Evolutionary conservation across 1,140 invertebrate species (phyloP), one percentile per base, ranked within the genome.

Genomic region (Neodiprion fabricii): DNA sequence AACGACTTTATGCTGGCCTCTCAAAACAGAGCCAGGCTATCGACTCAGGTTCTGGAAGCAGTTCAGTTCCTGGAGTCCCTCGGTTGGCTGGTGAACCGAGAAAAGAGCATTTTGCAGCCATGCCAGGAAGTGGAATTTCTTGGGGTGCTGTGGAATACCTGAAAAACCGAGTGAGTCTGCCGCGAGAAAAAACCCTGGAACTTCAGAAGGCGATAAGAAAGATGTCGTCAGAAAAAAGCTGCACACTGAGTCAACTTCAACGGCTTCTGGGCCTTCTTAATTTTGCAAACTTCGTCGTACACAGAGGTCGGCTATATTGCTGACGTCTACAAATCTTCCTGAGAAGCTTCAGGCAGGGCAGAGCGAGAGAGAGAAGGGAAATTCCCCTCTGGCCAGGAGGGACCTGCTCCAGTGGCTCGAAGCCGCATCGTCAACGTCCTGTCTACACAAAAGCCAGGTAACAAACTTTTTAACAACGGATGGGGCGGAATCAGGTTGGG

Each of bases 1-100:
- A 75, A 82, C 83, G 83, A 84, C 74, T 72, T 84, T 67, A 68
- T 80, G 72, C 10, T 84, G 78, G 69, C 76, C 77, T 77, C 77
- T 75, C 71, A 79, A 78, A 7, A 79, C 82, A 72, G 77, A 75
- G 47, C 74, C 79, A 75, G 75, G 50, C 72, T 83, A 66, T 21
- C 28, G 0, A 10, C 67, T 8, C 77, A 83, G 14, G 68, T 76
- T 14, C 11, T 9, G 28, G 71, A 76, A 23, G 78, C 78, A 17
- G 76, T 83, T 14, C 50, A 82, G 40, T 72, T 79, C 48, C 70
- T 86, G n/a, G 76, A 74, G 67, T 71, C 0, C 10, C 71, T 83
- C 17, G 78, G 78, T 23, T 82, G 79, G 78, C n/a, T 71, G 48
- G 65, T 80, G 14, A 80, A 83, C 40, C 61, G 28, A 9, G 10